Base-by-base conservation (phyloP, 2,797 vertebrate species). In the Sardinella longiceps region DNA sequence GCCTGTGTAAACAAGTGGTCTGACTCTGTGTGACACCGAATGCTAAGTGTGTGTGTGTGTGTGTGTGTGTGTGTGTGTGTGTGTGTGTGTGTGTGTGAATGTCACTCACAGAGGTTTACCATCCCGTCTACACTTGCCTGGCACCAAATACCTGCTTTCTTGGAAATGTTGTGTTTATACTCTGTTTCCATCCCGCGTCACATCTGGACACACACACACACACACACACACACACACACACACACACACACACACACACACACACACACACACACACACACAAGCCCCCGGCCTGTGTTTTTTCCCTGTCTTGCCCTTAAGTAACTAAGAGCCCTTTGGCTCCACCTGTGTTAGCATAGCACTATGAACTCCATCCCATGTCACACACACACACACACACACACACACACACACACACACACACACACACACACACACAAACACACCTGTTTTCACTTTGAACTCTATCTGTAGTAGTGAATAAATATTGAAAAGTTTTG, bases 1-100 rank as follows among this genome's bases (percentile, higher is more conserved):
- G 91, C 90, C 92, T 89, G 86, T 37, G 90, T 94, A 93, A 95
- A 89, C 90, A 90, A 81, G 70, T 85, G 14, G 82, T 87, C 84
- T 85, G 85, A 87, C 88, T 85, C 87, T 60, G 25, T 60, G 58
- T 25, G 58, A 9, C 25, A 28, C 1, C 12, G 63, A 30, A 28
- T 66, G 25, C 15, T 85, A 48, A 23, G 25, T 63, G 70, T 60
- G 83, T 63, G 77, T 85, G 80, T 84, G 84, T 33, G 58, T 84
- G 81, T 82, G 83, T 85, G 85, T 80, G 83, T 82, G 80, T 82
- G 85, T 90, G 88, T 89, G 56, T 43, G 43, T 82, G 56, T 82
- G 28, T 66, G 25, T 33, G 28, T 33, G 60, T 66, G 60, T 86
- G 80, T 86, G 51, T 82, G 84, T 85, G 84, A 85, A 18, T 86